Conservation (phyloP, 2,113 vertebrate genomes). For the Chloropsis hardwickii region DNA sequence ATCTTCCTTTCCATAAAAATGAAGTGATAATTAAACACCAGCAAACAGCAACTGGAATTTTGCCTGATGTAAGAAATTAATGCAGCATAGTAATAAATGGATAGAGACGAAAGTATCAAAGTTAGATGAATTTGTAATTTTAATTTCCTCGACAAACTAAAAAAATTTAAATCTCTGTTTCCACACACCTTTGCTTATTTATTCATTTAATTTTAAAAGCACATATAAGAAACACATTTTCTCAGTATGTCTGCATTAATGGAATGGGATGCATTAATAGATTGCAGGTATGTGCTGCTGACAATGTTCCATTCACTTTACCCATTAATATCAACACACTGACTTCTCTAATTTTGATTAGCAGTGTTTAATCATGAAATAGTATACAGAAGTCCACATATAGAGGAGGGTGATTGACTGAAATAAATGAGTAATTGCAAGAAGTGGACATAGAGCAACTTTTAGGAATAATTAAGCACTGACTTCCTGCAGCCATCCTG, state of each 20-base stretch:
- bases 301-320: not conserved
- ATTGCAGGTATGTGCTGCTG: not conserved
- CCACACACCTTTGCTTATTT: not conserved
- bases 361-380: not conserved
- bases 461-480: not conserved
- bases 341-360: not conserved
- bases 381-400: not conserved
- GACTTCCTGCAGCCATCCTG: not conserved
- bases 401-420: not conserved
- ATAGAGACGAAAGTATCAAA: not conserved
- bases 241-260: not conserved
- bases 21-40: not conserved
- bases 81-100: not conserved
- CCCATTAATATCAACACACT: not conserved
- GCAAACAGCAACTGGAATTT: not conserved
- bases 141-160: not conserved
- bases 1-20: not conserved
- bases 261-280: not conserved
- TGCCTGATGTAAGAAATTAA: not conserved
- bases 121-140: not conserved
- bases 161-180: not conserved
- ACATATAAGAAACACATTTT: not conserved
- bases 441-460: not conserved
- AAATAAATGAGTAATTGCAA: not conserved
- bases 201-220: not conserved